phyloP scores from a whole-genome alignment of 92 coral and sea anemone species.

The Parazoanthus darwini region DNA sequence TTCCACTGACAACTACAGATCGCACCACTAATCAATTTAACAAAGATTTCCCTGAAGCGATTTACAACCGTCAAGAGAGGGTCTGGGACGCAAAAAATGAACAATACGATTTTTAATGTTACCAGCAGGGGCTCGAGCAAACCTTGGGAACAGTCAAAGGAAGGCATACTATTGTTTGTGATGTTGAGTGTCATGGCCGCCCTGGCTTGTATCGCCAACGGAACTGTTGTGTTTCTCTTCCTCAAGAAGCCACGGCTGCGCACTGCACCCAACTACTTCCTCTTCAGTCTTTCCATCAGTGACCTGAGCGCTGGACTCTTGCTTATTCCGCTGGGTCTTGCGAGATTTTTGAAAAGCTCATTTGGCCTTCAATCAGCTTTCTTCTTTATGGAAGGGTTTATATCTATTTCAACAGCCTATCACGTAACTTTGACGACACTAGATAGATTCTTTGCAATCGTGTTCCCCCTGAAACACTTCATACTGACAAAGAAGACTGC shows the following conservation, averaged over 20 bases:
- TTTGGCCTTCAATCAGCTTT: not conserved
- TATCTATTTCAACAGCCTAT: conserved; percentile 60
- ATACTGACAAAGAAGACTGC: conserved; percentile 52
- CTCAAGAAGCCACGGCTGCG: conserved; percentile 10
- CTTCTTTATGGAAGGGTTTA: conserved; percentile 17
- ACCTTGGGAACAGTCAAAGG: not conserved
- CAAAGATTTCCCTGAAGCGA: no score
- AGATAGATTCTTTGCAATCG: conserved; percentile 71
- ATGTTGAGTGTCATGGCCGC: not conserved
- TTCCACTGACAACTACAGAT: no score
- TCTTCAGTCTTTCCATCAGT: conserved; percentile 2
- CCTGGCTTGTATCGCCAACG: not conserved
- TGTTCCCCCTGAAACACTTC: conserved; percentile 60
- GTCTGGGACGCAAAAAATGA: not conserved
- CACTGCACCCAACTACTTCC: conserved; percentile 13
- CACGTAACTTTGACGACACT: conserved; percentile 64
- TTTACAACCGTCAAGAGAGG: no score
- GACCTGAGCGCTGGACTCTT: conserved; percentile 15
- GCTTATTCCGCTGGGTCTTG: conserved; percentile 8
- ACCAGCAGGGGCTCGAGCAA: not conserved
- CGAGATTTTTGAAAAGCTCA: not conserved
- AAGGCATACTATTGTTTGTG: not conserved
- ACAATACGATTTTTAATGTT: not conserved
- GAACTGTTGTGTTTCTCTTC: not conserved
- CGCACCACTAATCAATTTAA: no score